A percentile compares a stretch with the other conserved stretches of the same genome.
phyloP scores from a whole-genome alignment of 2,888 invertebrate species.

The Synanthedon vespiformis region DNA sequence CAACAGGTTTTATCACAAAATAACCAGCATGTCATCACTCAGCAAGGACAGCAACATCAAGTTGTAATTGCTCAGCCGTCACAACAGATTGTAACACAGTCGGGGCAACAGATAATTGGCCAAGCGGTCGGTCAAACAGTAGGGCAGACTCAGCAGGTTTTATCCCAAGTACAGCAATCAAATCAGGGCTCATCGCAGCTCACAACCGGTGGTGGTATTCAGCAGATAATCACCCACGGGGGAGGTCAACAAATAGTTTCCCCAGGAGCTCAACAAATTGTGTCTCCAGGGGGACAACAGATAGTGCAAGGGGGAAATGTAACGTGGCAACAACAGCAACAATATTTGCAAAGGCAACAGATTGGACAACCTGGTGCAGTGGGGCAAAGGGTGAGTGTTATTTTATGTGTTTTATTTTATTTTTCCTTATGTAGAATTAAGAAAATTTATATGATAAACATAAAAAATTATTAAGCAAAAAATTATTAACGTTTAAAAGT shows the following conservation, averaged over 20 bases:
- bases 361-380: conserved; percentile 63
- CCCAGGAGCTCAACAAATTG: conserved; percentile 55
- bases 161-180: conserved; percentile 56
- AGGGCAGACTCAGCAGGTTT: conserved; percentile 50
- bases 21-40: conserved; percentile 62
- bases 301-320: conserved; percentile 58
- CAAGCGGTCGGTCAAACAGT: conserved; percentile 50
- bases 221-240: conserved; percentile 64
- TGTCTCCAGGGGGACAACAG: conserved; percentile 57
- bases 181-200: conserved; percentile 46
- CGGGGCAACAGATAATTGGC: conserved; percentile 59
- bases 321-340: conserved; percentile 59
- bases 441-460: too few relatives aligned
- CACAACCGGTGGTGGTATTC: conserved; percentile 47
- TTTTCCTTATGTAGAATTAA: too few relatives aligned
- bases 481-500: too few relatives aligned
- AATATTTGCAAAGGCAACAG: conserved; percentile 63
- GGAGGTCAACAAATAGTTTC: conserved; percentile 62
- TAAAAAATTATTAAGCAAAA: too few relatives aligned
- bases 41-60: conserved; percentile 62
- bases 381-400: conserved; percentile 53
- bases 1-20: conserved; percentile 61
- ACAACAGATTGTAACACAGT: conserved; percentile 61
- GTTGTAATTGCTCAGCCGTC: conserved; percentile 59
- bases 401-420: too few relatives aligned